Base-by-base conservation (phyloP, 2,113 vertebrate genomes). In the Ceratotherium simum region DNA sequence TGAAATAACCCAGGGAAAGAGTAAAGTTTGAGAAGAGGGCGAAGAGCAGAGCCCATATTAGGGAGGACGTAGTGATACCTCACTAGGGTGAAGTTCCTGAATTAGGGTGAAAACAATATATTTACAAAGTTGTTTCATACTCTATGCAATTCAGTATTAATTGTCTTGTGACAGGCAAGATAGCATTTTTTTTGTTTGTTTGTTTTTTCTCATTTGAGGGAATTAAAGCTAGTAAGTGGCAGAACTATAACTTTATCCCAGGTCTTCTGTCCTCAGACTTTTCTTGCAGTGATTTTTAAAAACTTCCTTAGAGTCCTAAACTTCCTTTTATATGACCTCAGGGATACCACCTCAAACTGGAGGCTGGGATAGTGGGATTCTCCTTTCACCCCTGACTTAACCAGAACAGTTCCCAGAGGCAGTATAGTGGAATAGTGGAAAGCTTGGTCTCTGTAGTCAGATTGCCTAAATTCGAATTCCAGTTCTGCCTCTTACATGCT, bases 211-310 rank as follows among this genome's bases (percentile, higher is more conserved):
- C n/a, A 31, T 29, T 83, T 90, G 20, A 90, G 69, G 23, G 8
- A 90, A 58, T 72, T 90, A 96, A 86, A 94, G 54, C 36, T 83
- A 76, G 42, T 42, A 79, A 81, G 31, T 67, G 58, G n/a, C 20
- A 90, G 46, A 92, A 76, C 14, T 69, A 69, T 64, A 94, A 72
- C 81, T 97, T 91, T 69, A 31, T 81, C 48, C 10, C 31, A 51
- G 31, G n/a, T 67, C 36, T 94, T 94, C 17, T 73, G 29, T 64
- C 25, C 39, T 73, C 0, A 3, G 33, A 82, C 12, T 82, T 94
- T 70, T 80, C n/a, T 95, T 62, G 54, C 62, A 62, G 48, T 92
- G 54, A 70, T 87, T 94, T 88, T 96, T 62, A 39, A 84, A 70
- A 91, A 83, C 56, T 88, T 80, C 36, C 21, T 91, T 75, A 79